A percentile compares a stretch with the other conserved stretches of the same genome.
phyloP scores from a whole-genome alignment of 2,113 vertebrate species.

The Trematocara variabile region DNA sequence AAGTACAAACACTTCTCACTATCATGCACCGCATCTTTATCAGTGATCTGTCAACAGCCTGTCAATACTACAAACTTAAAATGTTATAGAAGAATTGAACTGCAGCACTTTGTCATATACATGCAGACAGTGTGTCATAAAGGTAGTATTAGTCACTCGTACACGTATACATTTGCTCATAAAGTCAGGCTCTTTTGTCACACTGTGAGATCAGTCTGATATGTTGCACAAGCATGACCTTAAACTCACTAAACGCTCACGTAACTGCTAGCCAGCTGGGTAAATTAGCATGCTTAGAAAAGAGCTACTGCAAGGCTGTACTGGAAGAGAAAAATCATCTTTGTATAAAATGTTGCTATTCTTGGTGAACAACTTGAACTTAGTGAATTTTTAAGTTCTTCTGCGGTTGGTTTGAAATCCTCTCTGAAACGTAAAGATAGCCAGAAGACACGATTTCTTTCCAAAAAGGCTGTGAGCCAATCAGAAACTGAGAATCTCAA shows the following conservation, averaged over 20 bases:
- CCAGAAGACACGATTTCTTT: background rate
- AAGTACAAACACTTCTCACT: background rate
- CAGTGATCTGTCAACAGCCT: background rate
- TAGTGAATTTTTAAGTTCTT: background rate
- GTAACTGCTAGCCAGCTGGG: background rate
- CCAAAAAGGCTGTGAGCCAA: background rate
- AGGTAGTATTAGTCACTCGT: background rate
- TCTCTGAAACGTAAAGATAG: background rate
- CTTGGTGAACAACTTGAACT: background rate
- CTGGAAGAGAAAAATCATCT: background rate
- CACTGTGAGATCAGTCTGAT: background rate
- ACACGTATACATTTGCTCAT: background rate
- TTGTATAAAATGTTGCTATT: background rate
- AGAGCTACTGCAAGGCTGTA: background rate
- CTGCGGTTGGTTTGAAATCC: background rate
- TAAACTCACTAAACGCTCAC: background rate
- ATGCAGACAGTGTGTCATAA: background rate
- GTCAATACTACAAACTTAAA: background rate
- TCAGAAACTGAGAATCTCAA: background rate
- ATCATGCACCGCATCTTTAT: background rate
- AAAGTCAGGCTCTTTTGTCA: background rate
- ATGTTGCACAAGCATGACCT: background rate
- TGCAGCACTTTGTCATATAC: background rate
- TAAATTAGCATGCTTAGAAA: background rate
- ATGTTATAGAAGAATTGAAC: background rate